Conservation (phyloP, 2,113 vertebrate species). For the Oryzias javanicus region DNA sequence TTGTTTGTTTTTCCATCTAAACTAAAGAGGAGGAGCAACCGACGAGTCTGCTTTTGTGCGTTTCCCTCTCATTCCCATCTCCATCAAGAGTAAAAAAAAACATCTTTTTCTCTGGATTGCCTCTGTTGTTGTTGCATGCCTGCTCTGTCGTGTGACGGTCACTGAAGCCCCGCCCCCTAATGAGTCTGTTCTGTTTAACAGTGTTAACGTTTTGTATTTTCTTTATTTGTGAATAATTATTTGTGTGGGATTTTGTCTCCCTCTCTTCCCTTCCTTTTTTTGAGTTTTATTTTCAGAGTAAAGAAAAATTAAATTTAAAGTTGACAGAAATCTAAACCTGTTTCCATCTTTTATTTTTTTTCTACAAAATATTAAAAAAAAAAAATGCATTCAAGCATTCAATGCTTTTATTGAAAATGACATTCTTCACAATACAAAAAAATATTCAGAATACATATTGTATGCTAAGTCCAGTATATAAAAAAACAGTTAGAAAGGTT, state of each 20-base stretch:
- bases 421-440: slow-evolving; percentile 83
- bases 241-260: slow-evolving; percentile 86
- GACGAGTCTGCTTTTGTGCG: slow-evolving; percentile 14
- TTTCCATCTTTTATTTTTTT: background rate
- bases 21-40: slow-evolving; percentile 11
- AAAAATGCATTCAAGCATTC: slow-evolving; percentile 59
- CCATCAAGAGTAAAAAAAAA: slow-evolving; percentile 40
- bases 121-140: slow-evolving; percentile 58
- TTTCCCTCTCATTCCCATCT: slow-evolving; percentile 48
- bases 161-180: slow-evolving; percentile 79
- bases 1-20: slow-evolving; percentile 11
- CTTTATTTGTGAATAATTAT: slow-evolving; percentile 91
- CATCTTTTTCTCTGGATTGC: slow-evolving; percentile 16
- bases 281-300: slow-evolving; percentile 59
- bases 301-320: slow-evolving; percentile 63
- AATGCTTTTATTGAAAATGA: slow-evolving; percentile 81
- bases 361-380: background rate
- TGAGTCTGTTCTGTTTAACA: slow-evolving; percentile 82
- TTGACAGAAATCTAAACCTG: slow-evolving; percentile 36
- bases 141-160: slow-evolving; percentile 58
- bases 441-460: slow-evolving; percentile 78
- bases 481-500: slow-evolving; percentile 79
- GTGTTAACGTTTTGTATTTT: slow-evolving; percentile 94
- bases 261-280: slow-evolving; percentile 78
- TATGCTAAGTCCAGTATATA: slow-evolving; percentile 77